Conservation (phyloP, 2,113 vertebrate genomes). For the Psephotus haematonotus region DNA sequence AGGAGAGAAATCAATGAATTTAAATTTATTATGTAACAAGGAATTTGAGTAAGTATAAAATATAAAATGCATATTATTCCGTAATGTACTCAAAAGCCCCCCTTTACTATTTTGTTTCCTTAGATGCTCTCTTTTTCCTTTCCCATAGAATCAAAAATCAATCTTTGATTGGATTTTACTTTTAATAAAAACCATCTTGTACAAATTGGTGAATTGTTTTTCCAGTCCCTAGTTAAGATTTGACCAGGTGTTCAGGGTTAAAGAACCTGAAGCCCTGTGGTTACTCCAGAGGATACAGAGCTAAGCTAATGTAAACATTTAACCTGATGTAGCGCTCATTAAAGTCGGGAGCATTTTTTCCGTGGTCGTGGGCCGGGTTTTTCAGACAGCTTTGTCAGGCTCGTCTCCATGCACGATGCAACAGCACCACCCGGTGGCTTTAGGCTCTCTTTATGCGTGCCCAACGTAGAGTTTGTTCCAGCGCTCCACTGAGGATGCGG, state of each 20-base stretch:
- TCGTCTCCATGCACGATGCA: neutral
- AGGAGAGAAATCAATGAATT: neutral
- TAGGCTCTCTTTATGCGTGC: neutral
- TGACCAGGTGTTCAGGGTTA: fast-evolving
- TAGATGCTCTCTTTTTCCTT: neutral
- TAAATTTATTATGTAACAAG: neutral
- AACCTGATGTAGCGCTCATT: fast-evolving
- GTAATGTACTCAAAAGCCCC: neutral
- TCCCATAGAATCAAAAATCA: neutral
- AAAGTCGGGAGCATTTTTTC: fast-evolving
- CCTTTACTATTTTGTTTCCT: neutral
- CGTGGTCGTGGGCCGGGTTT: fast-evolving
- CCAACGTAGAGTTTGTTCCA: neutral
- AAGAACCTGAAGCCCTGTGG: neutral
- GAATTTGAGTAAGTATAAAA: neutral
- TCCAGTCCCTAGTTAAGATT: neutral
- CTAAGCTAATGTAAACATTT: neutral
- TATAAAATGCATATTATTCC: neutral
- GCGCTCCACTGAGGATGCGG: fast-evolving
- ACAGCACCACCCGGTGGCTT: conserved; percentile 39
- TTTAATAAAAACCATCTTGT: neutral
- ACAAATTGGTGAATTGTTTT: neutral
- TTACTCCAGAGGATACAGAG: neutral
- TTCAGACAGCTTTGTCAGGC: neutral
- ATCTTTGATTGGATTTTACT: neutral